Conservation (phyloP, 1,140 invertebrate genomes). For the Heliconius eleuchia region DNA sequence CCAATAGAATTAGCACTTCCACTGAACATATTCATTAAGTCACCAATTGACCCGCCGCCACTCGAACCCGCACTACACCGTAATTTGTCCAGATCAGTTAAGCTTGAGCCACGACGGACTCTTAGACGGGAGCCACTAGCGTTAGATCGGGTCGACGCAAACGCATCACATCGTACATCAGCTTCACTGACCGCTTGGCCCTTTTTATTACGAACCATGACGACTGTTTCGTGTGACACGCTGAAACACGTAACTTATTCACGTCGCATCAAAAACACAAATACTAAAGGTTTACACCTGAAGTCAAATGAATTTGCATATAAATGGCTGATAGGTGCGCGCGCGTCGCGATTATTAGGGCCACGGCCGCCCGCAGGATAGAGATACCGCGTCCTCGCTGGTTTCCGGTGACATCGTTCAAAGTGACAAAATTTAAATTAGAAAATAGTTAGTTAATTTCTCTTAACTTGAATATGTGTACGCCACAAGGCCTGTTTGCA, state of each 20-base stretch:
- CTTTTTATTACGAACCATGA: constrained; percentile 69
- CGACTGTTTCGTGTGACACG: neutral
- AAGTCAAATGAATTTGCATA: constrained; percentile 68
- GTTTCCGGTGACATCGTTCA: constrained; percentile 67
- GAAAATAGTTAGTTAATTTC: constrained; percentile 40
- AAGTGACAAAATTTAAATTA: constrained; percentile 44
- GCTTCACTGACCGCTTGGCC: constrained; percentile 70
- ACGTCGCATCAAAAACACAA: constrained; percentile 36
- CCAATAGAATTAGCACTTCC: constrained; percentile 86
- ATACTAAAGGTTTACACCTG: constrained; percentile 64
- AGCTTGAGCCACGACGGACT: constrained; percentile 86
- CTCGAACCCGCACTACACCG: constrained; percentile 78
- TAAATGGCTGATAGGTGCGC: constrained; percentile 67
- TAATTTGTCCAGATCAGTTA: constrained; percentile 87
- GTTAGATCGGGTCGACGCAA: constrained; percentile 49
- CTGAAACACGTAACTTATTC: constrained; percentile 38
- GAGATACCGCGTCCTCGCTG: constrained; percentile 66
- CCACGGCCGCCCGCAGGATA: constrained; percentile 77
- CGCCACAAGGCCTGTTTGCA: constrained; percentile 59
- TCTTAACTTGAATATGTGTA: constrained; percentile 56
- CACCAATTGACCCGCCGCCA: constrained; percentile 86
- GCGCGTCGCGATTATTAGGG: constrained; percentile 66
- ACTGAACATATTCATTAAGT: constrained; percentile 89
- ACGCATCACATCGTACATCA: constrained; percentile 66
- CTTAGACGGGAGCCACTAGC: constrained; percentile 68